Percentiles rank a stretch among this genome's conserved stretches.
phyloP scores from a whole-genome alignment of 2,797 vertebrate genomes.

The Pteropus rufus region DNA sequence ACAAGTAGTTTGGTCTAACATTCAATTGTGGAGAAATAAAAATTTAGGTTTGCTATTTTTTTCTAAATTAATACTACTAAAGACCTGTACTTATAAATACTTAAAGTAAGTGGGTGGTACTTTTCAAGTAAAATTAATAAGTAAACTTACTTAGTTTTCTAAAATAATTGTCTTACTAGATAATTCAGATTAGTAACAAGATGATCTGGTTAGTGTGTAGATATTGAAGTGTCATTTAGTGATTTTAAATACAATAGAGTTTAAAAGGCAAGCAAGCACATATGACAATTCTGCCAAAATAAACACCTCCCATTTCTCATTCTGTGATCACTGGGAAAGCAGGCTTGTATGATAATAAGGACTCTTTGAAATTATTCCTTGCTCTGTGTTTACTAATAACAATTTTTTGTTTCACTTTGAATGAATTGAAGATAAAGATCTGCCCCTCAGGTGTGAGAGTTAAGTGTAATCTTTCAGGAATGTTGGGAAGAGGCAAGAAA shows the following conservation, averaged over 20 bases:
- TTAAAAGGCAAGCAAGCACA: neutral
- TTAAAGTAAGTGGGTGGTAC: neutral
- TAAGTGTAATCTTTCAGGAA: constrained; percentile 33
- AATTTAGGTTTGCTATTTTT: neutral
- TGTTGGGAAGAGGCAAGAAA: neutral
- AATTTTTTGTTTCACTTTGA: neutral
- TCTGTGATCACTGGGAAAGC: neutral
- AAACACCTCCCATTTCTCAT: neutral
- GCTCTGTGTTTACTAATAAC: neutral
- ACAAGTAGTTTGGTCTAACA: neutral
- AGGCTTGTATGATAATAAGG: neutral
- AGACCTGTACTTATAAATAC: neutral
- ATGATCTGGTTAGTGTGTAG: neutral
- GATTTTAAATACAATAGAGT: neutral
- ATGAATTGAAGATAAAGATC: constrained; percentile 10
- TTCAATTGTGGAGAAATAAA: neutral
- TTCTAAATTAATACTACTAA: neutral
- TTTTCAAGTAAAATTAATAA: neutral
- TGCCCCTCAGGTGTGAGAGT: neutral
- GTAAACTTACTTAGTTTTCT: neutral
- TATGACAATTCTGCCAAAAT: neutral
- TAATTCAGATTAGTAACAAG: neutral
- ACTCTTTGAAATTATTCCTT: neutral
- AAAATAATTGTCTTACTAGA: neutral
- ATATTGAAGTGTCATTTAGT: neutral